Evolutionary conservation across 2,113 vertebrate species (phyloP), one percentile per base, ranked within the genome.

Genomic region (Rhynchomys soricoides): DNA sequence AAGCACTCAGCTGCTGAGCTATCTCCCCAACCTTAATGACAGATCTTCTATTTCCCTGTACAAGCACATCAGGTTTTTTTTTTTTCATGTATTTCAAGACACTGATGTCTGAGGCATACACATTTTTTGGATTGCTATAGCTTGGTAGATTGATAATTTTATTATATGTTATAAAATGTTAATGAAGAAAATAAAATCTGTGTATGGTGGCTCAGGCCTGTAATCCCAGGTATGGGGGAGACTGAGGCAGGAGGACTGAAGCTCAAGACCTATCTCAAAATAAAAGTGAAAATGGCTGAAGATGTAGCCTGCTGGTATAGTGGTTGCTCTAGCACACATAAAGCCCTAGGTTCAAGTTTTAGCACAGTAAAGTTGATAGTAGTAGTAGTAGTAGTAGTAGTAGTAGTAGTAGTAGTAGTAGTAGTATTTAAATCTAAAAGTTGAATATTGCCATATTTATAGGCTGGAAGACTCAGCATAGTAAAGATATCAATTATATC

Each of bases 131-230:
- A 68, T 50, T 68, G 83, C 62, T 50, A 2, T 22, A 45, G 68
- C 64, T 86, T 86, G 17, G 29, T 48, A 37, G 31, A 13, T 15
- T 48, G 62, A 22, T 68, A 24, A 19, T 24, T 86, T 86, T 52
- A 50, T 50, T 71, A 48, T 74, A 92, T 94, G 89, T 92, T 78
- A 90, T 10, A 87, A 97, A 94, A 62, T 85, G 64, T 22, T 94
- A 52, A 79, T 87, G 62, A 88, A 95, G 45, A 70, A 86, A 95
- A 87, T 87, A 13, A 93, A 82, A 90, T 21, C 34, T 93, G 40
- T 59, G 73, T 87, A 87, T 78, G 29, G 22, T 73, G 37, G 37
- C 34, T 52, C 21, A 88, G 10, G 15, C 48, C 86, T 87, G 34
- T 55, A 52, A 71, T 71, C 3, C 48, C 31, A 55, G 45, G 9